Base-by-base conservation (phyloP, 2,113 vertebrate genomes). In the Syngnathus floridae region DNA sequence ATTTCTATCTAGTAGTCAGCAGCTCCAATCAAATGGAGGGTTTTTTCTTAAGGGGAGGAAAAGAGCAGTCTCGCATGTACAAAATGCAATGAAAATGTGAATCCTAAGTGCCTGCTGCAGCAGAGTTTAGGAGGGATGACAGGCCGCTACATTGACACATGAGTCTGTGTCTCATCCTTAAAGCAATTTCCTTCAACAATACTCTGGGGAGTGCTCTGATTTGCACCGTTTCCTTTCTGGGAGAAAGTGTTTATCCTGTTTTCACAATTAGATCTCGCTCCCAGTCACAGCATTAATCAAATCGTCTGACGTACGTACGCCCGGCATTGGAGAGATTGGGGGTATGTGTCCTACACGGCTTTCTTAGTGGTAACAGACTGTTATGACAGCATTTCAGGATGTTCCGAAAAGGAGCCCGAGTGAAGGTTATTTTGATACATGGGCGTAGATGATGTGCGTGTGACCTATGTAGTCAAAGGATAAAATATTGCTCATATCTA, bases 201-300 rank as follows among this genome's bases (percentile, higher is more conserved):
- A 76, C 85, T 86, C 86, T 37, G 54, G 82, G 83, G 83, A 84
- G 76, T 61, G 73, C 76, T 83, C 78, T 81, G 85, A 87, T 86
- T 84, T 84, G 82, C 85, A 78, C 76, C 45, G 76, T 81, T 80
- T 82, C 82, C 76, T 84, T 80, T 73, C 80, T 74, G 69, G 1
- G 62, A 76, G 68, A 69, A 66, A 87, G 86, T 89, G 86, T 88
- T 90, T 87, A 86, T 87, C 81, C 87, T 83, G 82, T 78, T 83
- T 85, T 84, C 77, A 86, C 88, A 89, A 89, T 90, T 88, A 87
- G 85, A 86, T 83, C 78, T 77, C 9, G 65, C 79, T 80, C 85
- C 79, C 82, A 69, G 81, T 76, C 73, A 69, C 67, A 66, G 70
- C 85, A 87, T 86, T 86, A 83, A 88, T 89, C 77, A 86, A 88